A percentile compares a stretch with the other conserved stretches of the same genome.
These are phyloP conservation scores for Zygaena filipendulae DNA, from an alignment of 2,888 invertebrate genomes.

Conservation along the genomic window DNA sequence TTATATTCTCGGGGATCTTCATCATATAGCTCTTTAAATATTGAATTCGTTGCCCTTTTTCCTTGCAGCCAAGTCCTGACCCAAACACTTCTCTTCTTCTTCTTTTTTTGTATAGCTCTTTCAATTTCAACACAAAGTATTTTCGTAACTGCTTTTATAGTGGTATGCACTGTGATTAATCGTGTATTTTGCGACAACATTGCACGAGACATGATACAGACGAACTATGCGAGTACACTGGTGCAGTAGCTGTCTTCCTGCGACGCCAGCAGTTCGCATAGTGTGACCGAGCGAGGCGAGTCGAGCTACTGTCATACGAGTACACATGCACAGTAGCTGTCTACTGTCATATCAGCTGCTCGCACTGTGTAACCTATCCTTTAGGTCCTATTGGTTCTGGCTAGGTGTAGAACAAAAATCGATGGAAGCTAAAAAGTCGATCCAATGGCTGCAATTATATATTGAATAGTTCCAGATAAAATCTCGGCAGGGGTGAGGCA, in stretches of 20 bases:
- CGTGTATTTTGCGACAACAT: too few species aligned
- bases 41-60: slow-evolving; percentile 13
- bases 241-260: slow-evolving; percentile 9
- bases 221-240: slow-evolving; percentile 10
- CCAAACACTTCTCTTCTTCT: slow-evolving; percentile 12
- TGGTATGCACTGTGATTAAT: too few species aligned
- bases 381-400: slow-evolving; percentile 2
- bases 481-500: slow-evolving; percentile 4
- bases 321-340: slow-evolving; percentile 14
- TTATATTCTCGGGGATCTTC: slow-evolving; percentile 14
- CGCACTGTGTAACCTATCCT: slow-evolving; percentile 12
- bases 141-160: slow-evolving; percentile 11
- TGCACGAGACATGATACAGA: too few species aligned
- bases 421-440: slow-evolving; percentile 2
- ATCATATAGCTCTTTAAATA: slow-evolving; percentile 15
- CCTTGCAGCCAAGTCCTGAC: slow-evolving; percentile 11
- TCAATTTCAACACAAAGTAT: slow-evolving; percentile 11
- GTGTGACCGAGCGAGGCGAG: slow-evolving; percentile 5
- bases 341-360: slow-evolving; percentile 13
- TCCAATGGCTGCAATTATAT: slow-evolving; percentile 4
- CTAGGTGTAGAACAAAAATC: slow-evolving; percentile 3
- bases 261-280: slow-evolving; percentile 6
- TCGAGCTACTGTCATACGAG: slow-evolving; percentile 11
- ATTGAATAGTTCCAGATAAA: slow-evolving; percentile 3
- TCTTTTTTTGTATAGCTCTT: slow-evolving; percentile 11